These are phyloP conservation scores for Heterodera filipjevi DNA, from an alignment of 2,888 invertebrate species.

Conservation along the genomic window DNA sequence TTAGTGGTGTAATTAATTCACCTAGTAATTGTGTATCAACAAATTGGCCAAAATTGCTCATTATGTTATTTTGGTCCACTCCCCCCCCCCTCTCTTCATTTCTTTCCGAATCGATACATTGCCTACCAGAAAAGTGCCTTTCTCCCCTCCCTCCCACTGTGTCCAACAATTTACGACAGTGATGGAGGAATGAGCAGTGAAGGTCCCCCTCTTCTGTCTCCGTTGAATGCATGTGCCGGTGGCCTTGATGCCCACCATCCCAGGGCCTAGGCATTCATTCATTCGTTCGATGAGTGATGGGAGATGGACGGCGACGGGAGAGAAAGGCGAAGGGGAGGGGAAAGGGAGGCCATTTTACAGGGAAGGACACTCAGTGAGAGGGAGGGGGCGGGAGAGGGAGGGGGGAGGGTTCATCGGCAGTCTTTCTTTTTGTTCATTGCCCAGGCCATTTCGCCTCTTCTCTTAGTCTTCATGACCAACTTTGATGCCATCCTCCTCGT, in stretches of 20 bases:
- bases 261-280: constrained; percentile 11
- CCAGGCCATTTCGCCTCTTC: neutral
- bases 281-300: constrained; percentile 17
- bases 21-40: neutral
- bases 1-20: neutral
- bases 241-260: constrained; percentile 30
- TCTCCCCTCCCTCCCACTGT: constrained; percentile 5
- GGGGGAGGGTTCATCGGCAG: neutral
- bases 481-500: neutral
- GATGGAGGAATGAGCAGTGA: constrained; percentile 2
- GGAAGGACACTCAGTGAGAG: neutral
- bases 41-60: neutral
- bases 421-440: neutral
- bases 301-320: neutral
- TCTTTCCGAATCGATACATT: constrained; percentile 16
- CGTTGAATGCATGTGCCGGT: constrained; percentile 18
- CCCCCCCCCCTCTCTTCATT: neutral
- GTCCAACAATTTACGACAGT: constrained; percentile 19
- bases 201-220: neutral
- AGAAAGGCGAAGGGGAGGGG: neutral
- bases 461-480: neutral
- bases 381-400: too few relatives aligned
- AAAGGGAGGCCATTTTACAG: constrained; percentile 10
- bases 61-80: neutral
- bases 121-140: constrained; percentile 15